Base-by-base conservation (phyloP, 1,140 invertebrate species). In the Ditylenchus dipsaci region DNA sequence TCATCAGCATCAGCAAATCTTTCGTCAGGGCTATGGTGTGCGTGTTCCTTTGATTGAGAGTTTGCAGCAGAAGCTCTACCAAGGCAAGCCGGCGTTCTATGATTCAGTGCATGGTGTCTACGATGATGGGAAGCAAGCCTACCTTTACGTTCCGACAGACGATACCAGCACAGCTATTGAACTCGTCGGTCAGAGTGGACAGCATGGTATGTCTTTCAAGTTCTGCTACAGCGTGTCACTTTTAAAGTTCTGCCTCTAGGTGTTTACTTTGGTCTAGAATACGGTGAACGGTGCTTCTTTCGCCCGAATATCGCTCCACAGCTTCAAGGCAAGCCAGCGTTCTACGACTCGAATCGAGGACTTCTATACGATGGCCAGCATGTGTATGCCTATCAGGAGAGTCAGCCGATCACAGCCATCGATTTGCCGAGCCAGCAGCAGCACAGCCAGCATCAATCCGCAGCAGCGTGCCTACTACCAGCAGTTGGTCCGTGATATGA, bases 11-110 rank as follows among this genome's bases (percentile, higher is more conserved):
- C 23, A 19, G 49, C 49, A 53, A 17, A 26, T 26, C 3, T 53
- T 53, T 19, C 3, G 49, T 26, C n/a, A 19, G 8, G 49, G 49
- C n/a, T 53, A 53, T 15, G 49, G 49, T 17, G n/a, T 15, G 49
- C 49, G 49, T 53, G 49, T 53, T 3, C 49, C 49, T 19, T 26
- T 53, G 49, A 53, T 53, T 19, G 11, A 38, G 11, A 19, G n/a
- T 21, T 8, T 21, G 49, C n/a, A 53, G 49, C 49, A 53, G 15
- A 19, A 21, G 23, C 23, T 53, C 49, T 53, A 53, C 49, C n/a
- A 53, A 1, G 49, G 49, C 49, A 53, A 53, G 49, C 49, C 49
- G 49, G 49, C 49, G 15, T 53, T 53, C 15, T 53, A 53, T 53
- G 49, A 53, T 53, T 15, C 49, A 5, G 49, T 21, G 49, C 49